Conservation (phyloP, 2,113 vertebrate species). For the Prunella himalayana region DNA sequence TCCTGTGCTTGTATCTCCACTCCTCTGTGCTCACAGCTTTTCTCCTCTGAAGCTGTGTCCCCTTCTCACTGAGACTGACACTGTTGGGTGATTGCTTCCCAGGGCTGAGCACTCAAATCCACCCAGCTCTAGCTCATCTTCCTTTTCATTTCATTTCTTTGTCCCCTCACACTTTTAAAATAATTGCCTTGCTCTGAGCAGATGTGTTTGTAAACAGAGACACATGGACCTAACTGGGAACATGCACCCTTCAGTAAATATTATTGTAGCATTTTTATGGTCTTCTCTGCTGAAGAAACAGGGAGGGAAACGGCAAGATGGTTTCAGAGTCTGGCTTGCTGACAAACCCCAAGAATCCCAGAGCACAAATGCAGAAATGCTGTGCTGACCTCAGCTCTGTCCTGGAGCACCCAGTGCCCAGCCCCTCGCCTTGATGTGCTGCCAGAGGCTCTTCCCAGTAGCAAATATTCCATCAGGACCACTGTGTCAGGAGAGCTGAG, state of each 20-base stretch:
- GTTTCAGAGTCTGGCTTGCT: constrained; percentile 27
- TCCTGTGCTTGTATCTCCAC: not conserved
- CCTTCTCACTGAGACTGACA: not conserved
- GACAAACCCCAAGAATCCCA: constrained; percentile 13
- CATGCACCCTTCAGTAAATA: constrained; percentile 55
- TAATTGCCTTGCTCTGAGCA: not conserved
- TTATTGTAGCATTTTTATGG: constrained; percentile 65
- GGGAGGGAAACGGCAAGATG: constrained; percentile 13
- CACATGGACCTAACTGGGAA: constrained; percentile 46
- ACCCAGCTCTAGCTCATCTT: not conserved
- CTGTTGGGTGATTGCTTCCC: not conserved
- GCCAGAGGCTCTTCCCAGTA: not conserved
- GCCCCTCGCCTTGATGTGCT: not conserved
- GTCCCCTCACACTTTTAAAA: not conserved
- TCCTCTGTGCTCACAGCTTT: not conserved
- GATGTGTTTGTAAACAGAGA: constrained; percentile 61
- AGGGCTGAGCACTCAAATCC: not conserved
- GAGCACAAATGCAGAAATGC: not conserved
- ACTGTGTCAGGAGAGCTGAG: not conserved
- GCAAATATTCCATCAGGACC: not conserved
- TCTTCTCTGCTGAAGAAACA: constrained; percentile 31
- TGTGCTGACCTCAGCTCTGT: constrained; percentile 9
- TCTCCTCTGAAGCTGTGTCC: not conserved
- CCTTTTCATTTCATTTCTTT: not conserved
- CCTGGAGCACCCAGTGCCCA: not conserved